Base-by-base conservation (phyloP, 2,888 invertebrate species). In the Auanema freiburgensis region DNA sequence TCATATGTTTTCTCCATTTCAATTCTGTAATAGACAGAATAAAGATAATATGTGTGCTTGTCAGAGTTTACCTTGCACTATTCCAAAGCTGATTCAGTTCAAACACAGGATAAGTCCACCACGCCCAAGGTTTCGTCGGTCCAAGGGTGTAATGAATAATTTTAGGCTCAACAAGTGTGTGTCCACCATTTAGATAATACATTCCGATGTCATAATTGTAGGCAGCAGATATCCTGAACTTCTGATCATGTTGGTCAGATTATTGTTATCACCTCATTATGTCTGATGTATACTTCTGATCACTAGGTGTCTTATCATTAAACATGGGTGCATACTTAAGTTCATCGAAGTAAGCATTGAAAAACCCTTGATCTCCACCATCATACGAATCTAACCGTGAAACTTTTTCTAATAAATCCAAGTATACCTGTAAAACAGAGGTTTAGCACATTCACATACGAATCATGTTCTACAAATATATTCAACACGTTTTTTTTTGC, bases 301-400 rank as follows among this genome's bases (percentile, higher is more conserved):
- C 42, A 16, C 43, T 52, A 2, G 53, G 61, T 23, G 24, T 52
- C 16, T 25, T 52, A 11, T 67, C 67, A 16, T 73, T 64, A 50
- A 71, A 78, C 77, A 79, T 79, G 12, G 75, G 69, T 1, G 77
- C 63, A 46, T 60, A 78, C 43, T 72, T 77, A 25, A 79, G 59
- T n/a, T 77, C 65, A n/a, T 51, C 18, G 57, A 75, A 79, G 63
- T 70, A 80, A 21, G 72, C 60, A 54, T 80, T 80, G 11, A 80
- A 59, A 59, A 79, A 80, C 16, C 80, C 80, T 67, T 80, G 80
- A 65, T 80, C 80, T 16, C 80, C 79, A 0, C 80, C 79, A 56
- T 80, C 80, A 58, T 80, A 80, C 10, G 76, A 74, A 16, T 63
- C 61, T 10, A 72, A 53, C 0, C 57, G 33, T 18, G 59, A 42